Conservation (phyloP, 2,888 invertebrate genomes). For the Prosopocoilus inquinatus region DNA sequence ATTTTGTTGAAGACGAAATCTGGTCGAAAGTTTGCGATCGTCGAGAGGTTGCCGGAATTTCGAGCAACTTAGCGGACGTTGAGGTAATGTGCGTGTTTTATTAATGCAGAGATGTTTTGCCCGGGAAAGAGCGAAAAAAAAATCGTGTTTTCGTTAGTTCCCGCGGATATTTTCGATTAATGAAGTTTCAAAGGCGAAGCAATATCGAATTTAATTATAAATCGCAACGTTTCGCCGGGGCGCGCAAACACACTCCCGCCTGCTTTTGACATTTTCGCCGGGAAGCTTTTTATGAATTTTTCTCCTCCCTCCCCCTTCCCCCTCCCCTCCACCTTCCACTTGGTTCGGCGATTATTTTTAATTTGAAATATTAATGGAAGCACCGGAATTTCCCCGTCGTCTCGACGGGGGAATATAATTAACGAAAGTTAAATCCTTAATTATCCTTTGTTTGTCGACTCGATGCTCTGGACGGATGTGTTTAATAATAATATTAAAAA, state of each 20-base stretch:
- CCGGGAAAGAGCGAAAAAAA: no score
- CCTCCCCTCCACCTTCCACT: no score
- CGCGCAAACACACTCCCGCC: constrained; percentile 2
- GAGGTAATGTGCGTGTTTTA: no score
- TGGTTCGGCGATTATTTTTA: constrained; percentile 18
- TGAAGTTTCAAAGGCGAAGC: constrained; percentile 1
- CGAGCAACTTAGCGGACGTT: no score
- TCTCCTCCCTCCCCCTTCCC: no score
- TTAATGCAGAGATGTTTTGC: no score
- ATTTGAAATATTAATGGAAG: constrained; percentile 17
- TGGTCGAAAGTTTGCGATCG: no score
- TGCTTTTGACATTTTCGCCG: constrained; percentile 19
- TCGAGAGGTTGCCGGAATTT: no score
- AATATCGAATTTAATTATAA: constrained; percentile 18
- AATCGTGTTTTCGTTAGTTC: no score
- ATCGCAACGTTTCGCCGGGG: constrained; percentile 13
- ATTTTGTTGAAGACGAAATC: no score
- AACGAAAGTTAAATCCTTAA: constrained; percentile 12
- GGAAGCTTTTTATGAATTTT: constrained; percentile 18
- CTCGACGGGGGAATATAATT: constrained; percentile 11
- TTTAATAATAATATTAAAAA: no score
- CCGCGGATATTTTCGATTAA: constrained; percentile 7
- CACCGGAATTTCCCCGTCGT: constrained; percentile 4
- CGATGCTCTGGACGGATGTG: no score
- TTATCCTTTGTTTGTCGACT: not conserved